A percentile compares a stretch with the other conserved stretches of the same genome.
These are phyloP conservation scores for Elephas maximus DNA, from an alignment of 2,113 vertebrate genomes.

Conservation along the genomic window DNA sequence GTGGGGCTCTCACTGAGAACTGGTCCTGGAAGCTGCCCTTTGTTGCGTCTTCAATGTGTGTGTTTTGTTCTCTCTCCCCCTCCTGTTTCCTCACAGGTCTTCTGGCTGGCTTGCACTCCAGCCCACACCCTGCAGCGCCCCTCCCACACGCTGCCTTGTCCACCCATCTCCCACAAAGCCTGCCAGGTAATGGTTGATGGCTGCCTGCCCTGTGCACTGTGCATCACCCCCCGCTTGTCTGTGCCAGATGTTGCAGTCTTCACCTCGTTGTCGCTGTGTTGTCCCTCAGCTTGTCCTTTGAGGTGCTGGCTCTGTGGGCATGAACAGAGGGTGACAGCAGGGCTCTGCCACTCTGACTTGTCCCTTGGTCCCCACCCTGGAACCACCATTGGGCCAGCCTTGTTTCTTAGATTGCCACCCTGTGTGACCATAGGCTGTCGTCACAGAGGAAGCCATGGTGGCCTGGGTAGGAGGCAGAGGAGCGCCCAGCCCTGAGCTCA, in stretches of 20 bases:
- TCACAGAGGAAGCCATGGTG: not conserved
- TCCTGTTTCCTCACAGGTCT: conserved; percentile 89
- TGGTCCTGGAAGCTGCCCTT: conserved; percentile 45
- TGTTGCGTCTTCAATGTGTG: conserved; percentile 79
- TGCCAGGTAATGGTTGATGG: conserved; percentile 90
- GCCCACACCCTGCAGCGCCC: conserved; percentile 88
- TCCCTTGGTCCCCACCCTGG: not conserved
- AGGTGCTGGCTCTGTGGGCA: conserved; percentile 50
- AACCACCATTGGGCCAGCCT: not conserved
- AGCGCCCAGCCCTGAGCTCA: not conserved
- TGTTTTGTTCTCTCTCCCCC: conserved; percentile 85
- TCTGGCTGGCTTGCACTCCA: conserved; percentile 92
- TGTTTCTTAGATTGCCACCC: not conserved
- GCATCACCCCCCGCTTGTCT: not conserved
- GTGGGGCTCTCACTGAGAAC: not conserved
- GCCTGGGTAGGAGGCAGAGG: not conserved
- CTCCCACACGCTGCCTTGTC: conserved; percentile 91
- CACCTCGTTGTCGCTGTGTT: not conserved
- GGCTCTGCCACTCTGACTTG: not conserved
- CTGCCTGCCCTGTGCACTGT: conserved; percentile 57
- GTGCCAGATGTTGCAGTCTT: not conserved
- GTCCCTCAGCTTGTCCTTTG: not conserved
- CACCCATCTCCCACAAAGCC: conserved; percentile 90
- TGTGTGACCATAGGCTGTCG: not conserved
- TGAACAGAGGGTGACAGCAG: not conserved